Percentiles rank a stretch among this genome's conserved stretches.
phyloP scores from a whole-genome alignment of 2,797 vertebrate genomes.

The Eulemur mongoz region DNA sequence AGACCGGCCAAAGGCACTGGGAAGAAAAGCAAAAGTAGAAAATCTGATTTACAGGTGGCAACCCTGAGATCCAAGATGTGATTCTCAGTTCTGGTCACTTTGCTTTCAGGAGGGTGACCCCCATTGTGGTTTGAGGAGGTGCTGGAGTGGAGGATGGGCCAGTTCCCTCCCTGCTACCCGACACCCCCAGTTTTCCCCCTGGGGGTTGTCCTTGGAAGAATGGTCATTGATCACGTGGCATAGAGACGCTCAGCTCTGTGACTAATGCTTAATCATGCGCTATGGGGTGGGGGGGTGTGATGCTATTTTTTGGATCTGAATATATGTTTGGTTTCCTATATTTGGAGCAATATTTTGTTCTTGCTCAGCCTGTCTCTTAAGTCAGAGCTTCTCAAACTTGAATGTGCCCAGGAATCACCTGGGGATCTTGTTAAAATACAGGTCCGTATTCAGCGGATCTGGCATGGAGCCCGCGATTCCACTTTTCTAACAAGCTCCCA shows the following conservation, averaged over 20 bases:
- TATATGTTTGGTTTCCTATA: slow-evolving; percentile 33
- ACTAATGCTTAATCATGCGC: neutral
- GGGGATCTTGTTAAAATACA: slow-evolving; percentile 29
- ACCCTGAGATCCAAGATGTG: neutral
- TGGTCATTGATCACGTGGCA: neutral
- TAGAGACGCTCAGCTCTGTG: neutral
- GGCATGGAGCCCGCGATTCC: neutral
- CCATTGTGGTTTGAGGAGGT: neutral
- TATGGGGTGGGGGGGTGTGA: neutral
- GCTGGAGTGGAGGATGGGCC: neutral
- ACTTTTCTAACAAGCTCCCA: neutral
- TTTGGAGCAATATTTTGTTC: slow-evolving; percentile 39
- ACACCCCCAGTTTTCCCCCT: neutral
- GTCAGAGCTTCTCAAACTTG: slow-evolving; percentile 28
- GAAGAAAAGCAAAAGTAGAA: neutral
- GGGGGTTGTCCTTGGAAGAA: neutral
- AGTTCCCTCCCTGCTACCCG: neutral
- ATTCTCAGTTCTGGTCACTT: neutral
- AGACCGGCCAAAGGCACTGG: neutral
- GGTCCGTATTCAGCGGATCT: neutral
- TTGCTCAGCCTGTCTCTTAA: slow-evolving; percentile 2
- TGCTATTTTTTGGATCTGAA: neutral
- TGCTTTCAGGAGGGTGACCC: neutral
- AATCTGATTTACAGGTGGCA: neutral
- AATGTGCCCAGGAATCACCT: neutral